These are phyloP conservation scores for Andrena dorsata DNA, from an alignment of 2,888 invertebrate species.

Conservation along the genomic window DNA sequence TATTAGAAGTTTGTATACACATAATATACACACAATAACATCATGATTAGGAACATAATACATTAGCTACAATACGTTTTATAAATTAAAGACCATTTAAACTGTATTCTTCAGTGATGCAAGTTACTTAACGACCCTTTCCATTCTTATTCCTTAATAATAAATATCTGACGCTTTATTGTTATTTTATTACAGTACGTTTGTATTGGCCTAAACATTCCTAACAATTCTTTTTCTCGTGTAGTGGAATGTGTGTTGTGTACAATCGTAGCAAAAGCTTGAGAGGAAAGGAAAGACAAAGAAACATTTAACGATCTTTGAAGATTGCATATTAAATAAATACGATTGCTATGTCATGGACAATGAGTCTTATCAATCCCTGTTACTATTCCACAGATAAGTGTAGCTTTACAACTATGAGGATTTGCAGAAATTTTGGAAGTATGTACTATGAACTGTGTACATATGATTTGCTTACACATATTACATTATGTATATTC, in stretches of 20 bases:
- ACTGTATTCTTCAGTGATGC: constrained; percentile 43
- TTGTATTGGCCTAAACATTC: constrained; percentile 31
- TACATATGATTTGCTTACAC: constrained; percentile 47
- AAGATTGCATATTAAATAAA: constrained; percentile 9
- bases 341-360: constrained; percentile 5
- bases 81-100: constrained; percentile 59
- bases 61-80: constrained; percentile 64
- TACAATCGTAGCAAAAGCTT: constrained; percentile 23
- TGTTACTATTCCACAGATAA: constrained; percentile 37
- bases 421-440: constrained; percentile 23
- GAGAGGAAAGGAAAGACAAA: background rate
- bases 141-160: constrained; percentile 45
- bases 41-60: constrained; percentile 72
- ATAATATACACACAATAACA: constrained; percentile 74
- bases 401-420: constrained; percentile 29
- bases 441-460: constrained; percentile 28
- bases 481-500: constrained; percentile 34
- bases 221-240: constrained; percentile 25
- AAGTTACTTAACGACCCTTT: constrained; percentile 41
- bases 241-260: constrained; percentile 47
- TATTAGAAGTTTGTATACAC: constrained; percentile 74
- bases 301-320: constrained; percentile 25
- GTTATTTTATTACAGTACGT: constrained; percentile 40
- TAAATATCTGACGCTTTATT: constrained; percentile 42
- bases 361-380: constrained; percentile 27